These are phyloP conservation scores for Clepsis dumicolana DNA, from an alignment of 2,888 invertebrate species.

Conservation along the genomic window DNA sequence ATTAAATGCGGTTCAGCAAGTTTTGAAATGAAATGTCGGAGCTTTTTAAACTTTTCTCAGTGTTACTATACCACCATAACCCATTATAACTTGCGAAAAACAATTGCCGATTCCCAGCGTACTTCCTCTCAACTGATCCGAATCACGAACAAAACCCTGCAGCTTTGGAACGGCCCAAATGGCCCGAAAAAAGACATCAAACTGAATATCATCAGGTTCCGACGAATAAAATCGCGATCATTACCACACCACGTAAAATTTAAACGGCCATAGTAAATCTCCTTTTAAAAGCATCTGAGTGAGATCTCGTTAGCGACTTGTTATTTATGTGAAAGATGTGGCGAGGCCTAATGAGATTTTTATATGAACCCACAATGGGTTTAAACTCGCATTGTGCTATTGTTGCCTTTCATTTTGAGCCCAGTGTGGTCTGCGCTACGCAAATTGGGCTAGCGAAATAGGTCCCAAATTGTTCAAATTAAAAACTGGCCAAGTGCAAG, in stretches of 20 bases:
- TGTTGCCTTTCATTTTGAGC: constrained; percentile 81
- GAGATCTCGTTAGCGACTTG: constrained; percentile 57
- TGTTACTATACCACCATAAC: too few relatives aligned
- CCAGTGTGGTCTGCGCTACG: constrained; percentile 75
- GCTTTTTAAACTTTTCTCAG: too few relatives aligned
- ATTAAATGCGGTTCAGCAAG: too few relatives aligned
- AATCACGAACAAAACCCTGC: constrained; percentile 22
- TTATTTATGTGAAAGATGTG: constrained; percentile 76
- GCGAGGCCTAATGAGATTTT: constrained; percentile 80
- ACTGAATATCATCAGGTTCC: constrained; percentile 37
- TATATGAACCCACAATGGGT: constrained; percentile 73
- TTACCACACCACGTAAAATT: constrained; percentile 50
- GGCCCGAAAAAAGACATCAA: constrained; percentile 40
- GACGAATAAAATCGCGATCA: constrained; percentile 41
- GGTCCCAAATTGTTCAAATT: constrained; percentile 20
- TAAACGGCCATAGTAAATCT: constrained; percentile 51
- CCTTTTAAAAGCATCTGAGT: constrained; percentile 49
- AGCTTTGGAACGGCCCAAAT: constrained; percentile 35
- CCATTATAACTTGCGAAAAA: background rate
- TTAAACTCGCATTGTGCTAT: constrained; percentile 81
- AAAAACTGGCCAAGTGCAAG: too few relatives aligned
- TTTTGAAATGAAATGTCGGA: too few relatives aligned
- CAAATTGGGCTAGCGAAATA: constrained; percentile 76
- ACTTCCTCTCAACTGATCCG: constrained; percentile 7
- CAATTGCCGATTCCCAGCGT: background rate